These are phyloP conservation scores for Lepilemur ruficaudatus DNA, from an alignment of 2,797 vertebrate species.

Conservation along the genomic window DNA sequence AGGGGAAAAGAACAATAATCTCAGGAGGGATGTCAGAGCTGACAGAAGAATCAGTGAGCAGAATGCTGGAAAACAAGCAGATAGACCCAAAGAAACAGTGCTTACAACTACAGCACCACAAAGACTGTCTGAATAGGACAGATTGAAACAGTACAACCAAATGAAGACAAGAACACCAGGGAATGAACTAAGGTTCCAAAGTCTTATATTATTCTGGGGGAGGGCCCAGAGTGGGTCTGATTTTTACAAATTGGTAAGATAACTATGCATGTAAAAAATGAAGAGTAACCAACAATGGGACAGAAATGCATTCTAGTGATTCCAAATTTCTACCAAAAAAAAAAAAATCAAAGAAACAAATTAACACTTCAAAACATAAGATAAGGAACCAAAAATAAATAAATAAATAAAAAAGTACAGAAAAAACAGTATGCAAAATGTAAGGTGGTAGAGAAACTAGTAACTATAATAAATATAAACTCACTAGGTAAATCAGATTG, in stretches of 20 bases:
- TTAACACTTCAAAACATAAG: too few species aligned
- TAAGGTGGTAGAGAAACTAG: neutral
- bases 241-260: neutral
- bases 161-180: neutral
- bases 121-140: neutral
- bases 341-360: neutral
- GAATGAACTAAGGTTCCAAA: neutral
- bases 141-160: too few species aligned
- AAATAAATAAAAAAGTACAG: neutral
- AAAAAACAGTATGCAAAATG: neutral
- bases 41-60: neutral
- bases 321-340: neutral
- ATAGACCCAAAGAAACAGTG: neutral
- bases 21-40: neutral
- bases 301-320: neutral
- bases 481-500: neutral
- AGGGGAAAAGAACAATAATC: neutral
- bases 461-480: neutral
- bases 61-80: neutral
- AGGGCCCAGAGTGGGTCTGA: accelerated
- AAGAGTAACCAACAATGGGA: neutral
- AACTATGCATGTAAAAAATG: too few species aligned
- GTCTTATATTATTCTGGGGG: neutral
- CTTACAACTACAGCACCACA: neutral
- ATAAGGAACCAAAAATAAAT: neutral